Percentiles rank a stretch among this genome's conserved stretches.
Evolutionary conservation across 2,113 vertebrate genomes (phyloP).

Genomic region (Vireo altiloquus): DNA sequence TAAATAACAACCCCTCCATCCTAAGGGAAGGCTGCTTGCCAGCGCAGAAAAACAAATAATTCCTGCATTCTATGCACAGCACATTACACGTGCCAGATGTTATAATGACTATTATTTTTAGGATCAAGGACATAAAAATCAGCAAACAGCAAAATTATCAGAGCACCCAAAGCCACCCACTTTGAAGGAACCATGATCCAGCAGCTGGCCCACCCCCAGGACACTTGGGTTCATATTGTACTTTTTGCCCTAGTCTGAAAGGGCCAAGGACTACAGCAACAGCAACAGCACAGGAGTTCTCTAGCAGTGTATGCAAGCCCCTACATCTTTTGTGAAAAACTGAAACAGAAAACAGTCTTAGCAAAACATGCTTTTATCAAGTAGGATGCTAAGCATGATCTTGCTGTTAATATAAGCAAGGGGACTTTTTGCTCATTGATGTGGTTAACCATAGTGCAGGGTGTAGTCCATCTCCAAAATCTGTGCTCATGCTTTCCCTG

Average conservation of each 20-base stretch:
- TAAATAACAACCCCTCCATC: neutral
- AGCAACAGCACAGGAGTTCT: neutral
- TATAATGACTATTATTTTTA: neutral
- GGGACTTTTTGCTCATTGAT: neutral
- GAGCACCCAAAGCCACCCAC: neutral
- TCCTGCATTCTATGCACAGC: neutral
- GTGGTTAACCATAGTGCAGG: neutral
- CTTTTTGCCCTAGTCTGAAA: neutral
- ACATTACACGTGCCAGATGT: neutral
- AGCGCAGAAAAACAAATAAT: neutral
- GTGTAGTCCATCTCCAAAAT: neutral
- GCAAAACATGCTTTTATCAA: neutral
- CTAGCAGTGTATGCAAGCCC: fast-evolving
- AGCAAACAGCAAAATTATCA: neutral
- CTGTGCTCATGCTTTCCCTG: neutral
- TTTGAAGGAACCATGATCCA: neutral
- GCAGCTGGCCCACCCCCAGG: neutral
- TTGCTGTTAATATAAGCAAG: neutral
- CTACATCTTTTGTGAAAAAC: neutral
- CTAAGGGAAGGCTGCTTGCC: neutral
- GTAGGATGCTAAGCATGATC: neutral
- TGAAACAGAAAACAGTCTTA: neutral
- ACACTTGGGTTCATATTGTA: neutral
- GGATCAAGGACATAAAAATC: neutral
- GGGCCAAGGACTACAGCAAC: neutral